Evolutionary conservation across 2,888 invertebrate species (phyloP).

Genomic region (Cataglyphis livida): DNA sequence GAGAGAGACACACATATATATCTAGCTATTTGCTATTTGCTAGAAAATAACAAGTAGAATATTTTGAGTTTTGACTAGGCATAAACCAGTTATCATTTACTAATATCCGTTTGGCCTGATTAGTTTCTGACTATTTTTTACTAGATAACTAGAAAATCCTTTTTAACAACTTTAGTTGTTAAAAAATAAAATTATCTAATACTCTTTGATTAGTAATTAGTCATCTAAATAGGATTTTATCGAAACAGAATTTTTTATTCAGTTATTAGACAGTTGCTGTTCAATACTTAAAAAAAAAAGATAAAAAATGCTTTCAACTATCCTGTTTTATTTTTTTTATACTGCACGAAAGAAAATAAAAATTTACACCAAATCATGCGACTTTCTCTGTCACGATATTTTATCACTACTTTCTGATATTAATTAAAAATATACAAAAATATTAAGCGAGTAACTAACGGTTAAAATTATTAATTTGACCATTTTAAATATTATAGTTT

Average conservation of each 20-base stretch:
- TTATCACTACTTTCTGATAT: slow-evolving; percentile 3
- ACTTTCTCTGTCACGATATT: background rate
- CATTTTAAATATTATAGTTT: background rate
- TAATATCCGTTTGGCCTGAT: background rate
- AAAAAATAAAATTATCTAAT: background rate
- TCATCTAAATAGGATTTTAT: background rate
- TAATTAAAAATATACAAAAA: background rate
- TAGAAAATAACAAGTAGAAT: background rate
- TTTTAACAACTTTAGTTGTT: background rate
- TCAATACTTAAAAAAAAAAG: background rate
- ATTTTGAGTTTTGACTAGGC: background rate
- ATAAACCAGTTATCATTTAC: slow-evolving; percentile 1
- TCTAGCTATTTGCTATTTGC: background rate
- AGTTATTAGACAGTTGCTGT: background rate
- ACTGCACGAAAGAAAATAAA: background rate
- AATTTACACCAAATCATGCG: background rate
- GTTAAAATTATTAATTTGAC: background rate
- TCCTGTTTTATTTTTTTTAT: background rate
- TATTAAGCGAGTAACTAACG: background rate
- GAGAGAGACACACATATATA: background rate
- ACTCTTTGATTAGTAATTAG: background rate
- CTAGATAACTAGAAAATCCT: background rate
- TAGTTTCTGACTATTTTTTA: background rate
- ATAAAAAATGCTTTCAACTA: background rate
- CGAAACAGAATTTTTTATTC: background rate